These are phyloP conservation scores for Phoxinus dragarum DNA, from an alignment of 2,797 vertebrate genomes.

Conservation along the genomic window DNA sequence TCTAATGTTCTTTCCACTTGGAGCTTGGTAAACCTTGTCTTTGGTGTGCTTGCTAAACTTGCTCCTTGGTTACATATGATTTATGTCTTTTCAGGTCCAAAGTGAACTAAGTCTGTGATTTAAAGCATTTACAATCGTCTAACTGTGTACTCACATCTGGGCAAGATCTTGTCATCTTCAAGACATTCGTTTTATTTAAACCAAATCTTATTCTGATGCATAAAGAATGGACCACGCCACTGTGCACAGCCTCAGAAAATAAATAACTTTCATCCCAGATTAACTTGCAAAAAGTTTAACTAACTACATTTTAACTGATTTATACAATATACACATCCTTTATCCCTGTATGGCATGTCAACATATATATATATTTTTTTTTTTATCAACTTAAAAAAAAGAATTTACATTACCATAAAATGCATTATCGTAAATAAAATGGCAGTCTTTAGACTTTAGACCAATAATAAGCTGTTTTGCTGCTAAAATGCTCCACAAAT, in stretches of 20 bases:
- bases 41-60: conserved; percentile 46
- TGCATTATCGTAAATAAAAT: neutral
- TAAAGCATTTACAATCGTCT: conserved; percentile 44
- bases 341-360: neutral
- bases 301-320: neutral
- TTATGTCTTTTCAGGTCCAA: conserved; percentile 44
- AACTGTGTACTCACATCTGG: conserved; percentile 45
- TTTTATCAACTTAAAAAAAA: neutral
- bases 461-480: neutral
- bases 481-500: neutral
- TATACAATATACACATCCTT: neutral
- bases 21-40: conserved; percentile 50
- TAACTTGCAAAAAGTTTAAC: neutral
- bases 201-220: conserved; percentile 27
- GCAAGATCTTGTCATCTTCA: conserved; percentile 43
- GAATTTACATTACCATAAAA: neutral
- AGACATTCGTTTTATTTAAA: conserved; percentile 35
- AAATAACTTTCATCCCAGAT: conserved; percentile 21
- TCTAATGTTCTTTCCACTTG: conserved; percentile 57
- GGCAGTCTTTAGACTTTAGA: neutral
- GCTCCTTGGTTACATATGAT: conserved; percentile 44
- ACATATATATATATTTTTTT: neutral
- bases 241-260: conserved; percentile 21
- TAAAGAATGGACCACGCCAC: conserved; percentile 6
- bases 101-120: conserved; percentile 47